A percentile compares a stretch with the other conserved stretches of the same genome.
phyloP scores from a whole-genome alignment of 1,140 invertebrate species.

The Calephelis virginiensis region DNA sequence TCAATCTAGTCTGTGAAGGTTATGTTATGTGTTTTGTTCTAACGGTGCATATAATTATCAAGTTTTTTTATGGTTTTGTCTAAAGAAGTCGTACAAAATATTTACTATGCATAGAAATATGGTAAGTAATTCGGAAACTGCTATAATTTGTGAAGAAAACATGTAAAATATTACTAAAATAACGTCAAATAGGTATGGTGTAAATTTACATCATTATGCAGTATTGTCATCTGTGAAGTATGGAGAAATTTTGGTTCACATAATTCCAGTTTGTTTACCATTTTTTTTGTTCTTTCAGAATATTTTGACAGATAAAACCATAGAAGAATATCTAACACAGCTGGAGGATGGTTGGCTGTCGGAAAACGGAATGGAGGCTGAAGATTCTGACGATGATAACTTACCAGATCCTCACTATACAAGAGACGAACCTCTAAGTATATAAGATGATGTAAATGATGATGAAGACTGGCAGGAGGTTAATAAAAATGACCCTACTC shows the following conservation, averaged over 20 bases:
- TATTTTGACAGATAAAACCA: background rate
- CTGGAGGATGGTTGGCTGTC: constrained; percentile 6
- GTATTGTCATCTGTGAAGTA: too few species aligned
- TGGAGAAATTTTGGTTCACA: background rate
- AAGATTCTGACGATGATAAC: constrained; percentile 9
- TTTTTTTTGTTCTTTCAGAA: background rate
- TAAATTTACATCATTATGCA: background rate
- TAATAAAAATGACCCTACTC: constrained; percentile 5
- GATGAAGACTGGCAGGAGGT: constrained; percentile 4
- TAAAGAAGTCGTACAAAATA: background rate
- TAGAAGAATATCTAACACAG: background rate
- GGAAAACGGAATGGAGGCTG: constrained; percentile 2
- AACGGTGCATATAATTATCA: background rate
- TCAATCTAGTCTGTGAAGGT: too few species aligned
- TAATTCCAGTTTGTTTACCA: background rate
- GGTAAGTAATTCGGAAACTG: background rate
- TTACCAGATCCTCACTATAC: constrained; percentile 5
- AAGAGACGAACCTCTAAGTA: constrained; percentile 4
- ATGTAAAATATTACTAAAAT: constrained; percentile 1
- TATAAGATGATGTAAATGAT: constrained; percentile 8
- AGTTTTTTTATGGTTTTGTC: background rate
- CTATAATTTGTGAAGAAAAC: background rate
- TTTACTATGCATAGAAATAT: background rate
- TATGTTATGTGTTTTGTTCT: background rate
- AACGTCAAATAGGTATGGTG: constrained; percentile 1